Conservation (phyloP, 2,797 vertebrate species). For the Streptopelia turtur region DNA sequence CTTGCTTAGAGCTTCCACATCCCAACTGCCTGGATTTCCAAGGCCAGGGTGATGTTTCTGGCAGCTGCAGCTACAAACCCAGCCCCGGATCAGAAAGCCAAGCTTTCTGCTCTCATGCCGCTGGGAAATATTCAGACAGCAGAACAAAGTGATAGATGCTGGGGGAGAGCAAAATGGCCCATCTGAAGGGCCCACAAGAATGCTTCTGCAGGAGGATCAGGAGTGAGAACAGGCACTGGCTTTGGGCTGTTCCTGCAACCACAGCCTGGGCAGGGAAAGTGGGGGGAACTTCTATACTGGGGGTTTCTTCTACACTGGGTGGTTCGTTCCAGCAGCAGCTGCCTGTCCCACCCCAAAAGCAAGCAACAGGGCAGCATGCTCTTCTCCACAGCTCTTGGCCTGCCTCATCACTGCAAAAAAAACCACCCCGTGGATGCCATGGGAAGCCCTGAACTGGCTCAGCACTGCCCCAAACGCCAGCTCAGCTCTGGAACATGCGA, state of each 20-base stretch:
- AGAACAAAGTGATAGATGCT: neutral
- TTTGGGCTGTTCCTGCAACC: neutral
- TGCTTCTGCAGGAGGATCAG: neutral
- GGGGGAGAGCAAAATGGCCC: neutral
- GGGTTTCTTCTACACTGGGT: neutral
- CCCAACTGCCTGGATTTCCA: neutral
- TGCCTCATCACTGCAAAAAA: neutral
- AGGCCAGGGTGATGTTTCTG: neutral
- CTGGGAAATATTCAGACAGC: neutral
- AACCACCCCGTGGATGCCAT: neutral
- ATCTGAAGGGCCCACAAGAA: neutral
- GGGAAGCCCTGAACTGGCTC: neutral
- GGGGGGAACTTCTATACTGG: too few relatives aligned
- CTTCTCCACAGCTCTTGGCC: neutral
- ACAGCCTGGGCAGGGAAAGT: neutral
- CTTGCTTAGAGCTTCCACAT: neutral
- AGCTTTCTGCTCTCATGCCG: neutral
- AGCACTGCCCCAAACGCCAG: neutral
- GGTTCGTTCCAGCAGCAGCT: neutral
- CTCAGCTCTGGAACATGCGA: neutral
- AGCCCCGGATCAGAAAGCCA: fast-evolving
- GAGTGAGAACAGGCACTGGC: neutral
- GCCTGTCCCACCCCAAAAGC: neutral
- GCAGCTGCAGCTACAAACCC: neutral
- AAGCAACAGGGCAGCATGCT: neutral